Percentiles rank a stretch among this genome's conserved stretches.
These are phyloP conservation scores for Oscheius sp. DNA, from an alignment of 2,888 invertebrate species.

Conservation along the genomic window DNA sequence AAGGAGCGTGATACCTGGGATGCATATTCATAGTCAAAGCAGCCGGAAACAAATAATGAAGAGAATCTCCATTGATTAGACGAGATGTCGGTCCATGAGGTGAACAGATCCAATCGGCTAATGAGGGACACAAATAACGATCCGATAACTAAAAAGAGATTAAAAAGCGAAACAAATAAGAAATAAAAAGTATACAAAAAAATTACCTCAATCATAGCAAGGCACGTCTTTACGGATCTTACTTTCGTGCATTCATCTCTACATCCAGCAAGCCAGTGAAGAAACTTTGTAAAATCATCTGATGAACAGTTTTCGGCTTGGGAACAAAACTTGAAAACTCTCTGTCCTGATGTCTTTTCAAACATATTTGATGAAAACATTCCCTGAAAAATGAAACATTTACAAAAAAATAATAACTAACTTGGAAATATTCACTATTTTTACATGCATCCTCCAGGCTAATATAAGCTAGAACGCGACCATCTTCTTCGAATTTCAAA, in stretches of 20 bases:
- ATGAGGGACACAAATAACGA: slow-evolving; percentile 60
- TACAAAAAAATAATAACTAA: slow-evolving; percentile 12
- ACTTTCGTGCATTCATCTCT: slow-evolving; percentile 42
- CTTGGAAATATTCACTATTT: slow-evolving; percentile 61
- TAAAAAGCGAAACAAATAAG: background rate
- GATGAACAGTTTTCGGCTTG: slow-evolving; percentile 46
- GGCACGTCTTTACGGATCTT: slow-evolving; percentile 48
- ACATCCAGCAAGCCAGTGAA: slow-evolving; percentile 60
- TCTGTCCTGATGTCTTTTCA: slow-evolving; percentile 53
- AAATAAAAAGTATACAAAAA: slow-evolving; percentile 14
- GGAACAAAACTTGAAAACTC: slow-evolving; percentile 56
- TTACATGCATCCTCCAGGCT: slow-evolving; percentile 52
- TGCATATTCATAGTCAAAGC: slow-evolving; percentile 38
- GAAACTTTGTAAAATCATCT: slow-evolving; percentile 58
- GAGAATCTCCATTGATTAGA: slow-evolving; percentile 55
- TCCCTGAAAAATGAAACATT: slow-evolving; percentile 46
- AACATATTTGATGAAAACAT: slow-evolving; percentile 63
- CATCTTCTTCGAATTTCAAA: slow-evolving; percentile 33
- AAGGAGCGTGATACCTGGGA: slow-evolving; percentile 24
- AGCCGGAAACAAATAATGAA: slow-evolving; percentile 56
- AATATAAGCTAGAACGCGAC: slow-evolving; percentile 43
- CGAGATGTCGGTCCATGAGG: slow-evolving; percentile 54
- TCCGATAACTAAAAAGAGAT: slow-evolving; percentile 63
- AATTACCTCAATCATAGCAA: slow-evolving; percentile 54
- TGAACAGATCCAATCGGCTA: slow-evolving; percentile 53